phyloP scores from a whole-genome alignment of 1,140 invertebrate species.

The Drosophila parabipectinata region DNA sequence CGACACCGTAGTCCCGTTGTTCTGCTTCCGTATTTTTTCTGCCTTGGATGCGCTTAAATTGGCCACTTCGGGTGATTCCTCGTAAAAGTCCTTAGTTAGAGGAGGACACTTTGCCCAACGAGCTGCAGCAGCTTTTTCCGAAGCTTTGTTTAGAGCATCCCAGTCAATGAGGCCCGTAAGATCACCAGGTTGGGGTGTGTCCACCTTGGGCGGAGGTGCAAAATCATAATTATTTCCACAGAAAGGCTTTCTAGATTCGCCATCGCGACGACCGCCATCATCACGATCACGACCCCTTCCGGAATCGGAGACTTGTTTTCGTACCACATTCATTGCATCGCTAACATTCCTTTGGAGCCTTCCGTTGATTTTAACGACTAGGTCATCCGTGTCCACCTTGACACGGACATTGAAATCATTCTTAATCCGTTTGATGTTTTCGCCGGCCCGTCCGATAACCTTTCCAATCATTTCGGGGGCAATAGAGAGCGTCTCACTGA shows the following conservation, averaged over 20 bases:
- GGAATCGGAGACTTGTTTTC: slow-evolving; percentile 31
- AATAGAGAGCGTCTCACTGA: slow-evolving; percentile 43
- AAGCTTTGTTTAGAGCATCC: slow-evolving; percentile 53
- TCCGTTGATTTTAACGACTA: slow-evolving; percentile 39
- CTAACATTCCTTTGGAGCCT: slow-evolving; percentile 28
- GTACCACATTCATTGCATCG: slow-evolving; percentile 44
- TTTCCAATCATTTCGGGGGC: slow-evolving; percentile 46
- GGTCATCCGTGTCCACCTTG: slow-evolving; percentile 43
- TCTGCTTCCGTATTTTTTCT: slow-evolving; percentile 86
- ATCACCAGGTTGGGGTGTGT: slow-evolving; percentile 20
- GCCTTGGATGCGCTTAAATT: slow-evolving; percentile 88
- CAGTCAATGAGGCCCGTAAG: slow-evolving; percentile 68
- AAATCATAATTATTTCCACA: slow-evolving; percentile 34
- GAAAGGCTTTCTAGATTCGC: neutral
- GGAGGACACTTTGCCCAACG: slow-evolving; percentile 87
- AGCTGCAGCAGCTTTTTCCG: slow-evolving; percentile 85
- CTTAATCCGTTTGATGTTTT: slow-evolving; percentile 66
- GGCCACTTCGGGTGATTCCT: slow-evolving; percentile 89
- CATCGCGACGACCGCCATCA: neutral
- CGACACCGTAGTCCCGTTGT: slow-evolving; percentile 90
- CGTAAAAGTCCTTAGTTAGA: slow-evolving; percentile 93
- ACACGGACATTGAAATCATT: slow-evolving; percentile 64
- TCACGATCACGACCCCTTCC: slow-evolving; percentile 1
- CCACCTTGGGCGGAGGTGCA: neutral
- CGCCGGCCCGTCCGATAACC: slow-evolving; percentile 66